Evolutionary conservation across 2,113 vertebrate species (phyloP).

Genomic region (Prunella himalayana): DNA sequence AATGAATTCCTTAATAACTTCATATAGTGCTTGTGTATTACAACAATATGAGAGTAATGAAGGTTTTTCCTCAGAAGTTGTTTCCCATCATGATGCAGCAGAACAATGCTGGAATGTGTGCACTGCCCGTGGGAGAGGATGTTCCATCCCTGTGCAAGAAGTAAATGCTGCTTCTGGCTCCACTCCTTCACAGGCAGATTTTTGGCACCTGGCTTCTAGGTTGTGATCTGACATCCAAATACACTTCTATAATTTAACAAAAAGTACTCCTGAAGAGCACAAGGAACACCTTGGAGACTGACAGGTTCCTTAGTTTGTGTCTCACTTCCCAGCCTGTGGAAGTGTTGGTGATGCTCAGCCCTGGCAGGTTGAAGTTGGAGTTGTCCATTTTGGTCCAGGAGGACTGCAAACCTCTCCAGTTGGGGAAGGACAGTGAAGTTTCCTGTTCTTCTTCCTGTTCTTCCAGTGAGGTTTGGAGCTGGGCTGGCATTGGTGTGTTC

Average conservation of each 20-base stretch:
- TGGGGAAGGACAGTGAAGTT: background rate
- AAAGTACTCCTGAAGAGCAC: background rate
- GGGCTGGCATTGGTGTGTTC: background rate
- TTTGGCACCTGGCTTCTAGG: background rate
- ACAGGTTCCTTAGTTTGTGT: background rate
- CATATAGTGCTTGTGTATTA: background rate
- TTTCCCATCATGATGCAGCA: background rate
- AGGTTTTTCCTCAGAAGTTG: background rate
- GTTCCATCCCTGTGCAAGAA: background rate
- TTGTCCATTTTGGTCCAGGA: background rate
- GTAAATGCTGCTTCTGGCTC: background rate
- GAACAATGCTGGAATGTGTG: background rate
- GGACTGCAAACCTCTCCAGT: fast-evolving
- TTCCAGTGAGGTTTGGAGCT: fast-evolving
- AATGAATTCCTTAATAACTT: background rate
- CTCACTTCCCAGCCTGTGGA: fast-evolving
- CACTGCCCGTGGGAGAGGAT: fast-evolving
- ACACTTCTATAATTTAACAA: background rate
- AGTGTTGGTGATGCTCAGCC: background rate
- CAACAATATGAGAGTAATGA: background rate
- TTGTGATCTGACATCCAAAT: background rate
- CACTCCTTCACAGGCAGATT: fast-evolving
- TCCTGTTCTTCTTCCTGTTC: background rate
- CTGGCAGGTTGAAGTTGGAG: background rate
- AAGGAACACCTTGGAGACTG: background rate